Conservation (phyloP, 2,113 vertebrate genomes). For the Clarias magur region DNA sequence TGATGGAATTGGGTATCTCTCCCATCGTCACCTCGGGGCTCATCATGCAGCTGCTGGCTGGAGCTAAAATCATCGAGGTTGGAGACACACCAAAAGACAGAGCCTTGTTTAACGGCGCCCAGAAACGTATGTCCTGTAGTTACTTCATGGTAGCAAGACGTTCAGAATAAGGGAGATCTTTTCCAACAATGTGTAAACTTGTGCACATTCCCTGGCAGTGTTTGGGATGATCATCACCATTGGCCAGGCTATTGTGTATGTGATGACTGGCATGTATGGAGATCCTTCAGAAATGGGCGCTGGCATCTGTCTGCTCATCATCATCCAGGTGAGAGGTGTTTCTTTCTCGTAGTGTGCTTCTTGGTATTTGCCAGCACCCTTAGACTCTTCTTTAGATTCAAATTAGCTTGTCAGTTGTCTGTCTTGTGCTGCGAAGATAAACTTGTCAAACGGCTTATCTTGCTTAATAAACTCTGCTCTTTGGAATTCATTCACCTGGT, state of each 20-base stretch:
- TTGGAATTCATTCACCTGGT: neutral
- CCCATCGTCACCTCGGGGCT: slow-evolving; percentile 98
- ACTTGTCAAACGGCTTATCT: neutral
- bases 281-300: slow-evolving; percentile 99
- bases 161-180: neutral
- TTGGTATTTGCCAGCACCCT: neutral
- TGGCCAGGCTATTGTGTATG: slow-evolving; percentile 96
- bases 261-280: slow-evolving; percentile 99
- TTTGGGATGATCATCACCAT: slow-evolving; percentile 99
- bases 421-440: neutral
- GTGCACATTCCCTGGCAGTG: slow-evolving; percentile 70
- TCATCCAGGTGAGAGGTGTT: slow-evolving; percentile 84
- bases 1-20: slow-evolving; percentile 98
- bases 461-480: neutral
- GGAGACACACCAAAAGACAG: slow-evolving; percentile 97
- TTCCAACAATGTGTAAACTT: neutral
- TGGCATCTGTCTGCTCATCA: slow-evolving; percentile 97
- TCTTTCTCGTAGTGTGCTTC: neutral
- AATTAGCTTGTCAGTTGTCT: neutral
- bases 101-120: slow-evolving; percentile 97
- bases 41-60: slow-evolving; percentile 98
- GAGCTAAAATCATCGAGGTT: slow-evolving; percentile 98
- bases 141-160: neutral
- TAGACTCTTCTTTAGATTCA: neutral
- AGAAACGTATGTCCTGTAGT: slow-evolving; percentile 79